A percentile compares a stretch with the other conserved stretches of the same genome.
Evolutionary conservation across 2,113 vertebrate species (phyloP).

Genomic region (Neofelis nebulosa): DNA sequence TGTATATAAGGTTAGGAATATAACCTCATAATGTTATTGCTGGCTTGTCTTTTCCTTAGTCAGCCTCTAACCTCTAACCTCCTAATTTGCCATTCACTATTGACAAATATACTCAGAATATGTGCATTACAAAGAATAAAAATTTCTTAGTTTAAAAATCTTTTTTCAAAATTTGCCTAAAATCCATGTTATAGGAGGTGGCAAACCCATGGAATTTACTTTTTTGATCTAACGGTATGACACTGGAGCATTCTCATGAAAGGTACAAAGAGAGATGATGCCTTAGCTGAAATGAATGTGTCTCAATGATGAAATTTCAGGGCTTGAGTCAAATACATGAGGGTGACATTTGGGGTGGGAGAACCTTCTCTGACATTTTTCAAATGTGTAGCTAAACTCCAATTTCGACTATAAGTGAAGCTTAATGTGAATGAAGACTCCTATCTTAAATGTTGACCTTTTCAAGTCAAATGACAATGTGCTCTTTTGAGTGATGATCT

Average conservation of each 20-base stretch:
- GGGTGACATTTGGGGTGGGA: not conserved
- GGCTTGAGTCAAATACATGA: not conserved
- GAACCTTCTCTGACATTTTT: slow-evolving; percentile 58
- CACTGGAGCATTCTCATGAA: not conserved
- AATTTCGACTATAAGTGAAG: not conserved
- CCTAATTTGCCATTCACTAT: not conserved
- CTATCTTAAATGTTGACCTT: slow-evolving; percentile 56
- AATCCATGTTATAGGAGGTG: not conserved
- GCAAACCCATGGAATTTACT: not conserved
- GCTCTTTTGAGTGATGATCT: slow-evolving; percentile 53
- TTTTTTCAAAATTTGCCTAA: not conserved
- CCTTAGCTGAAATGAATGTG: not conserved
- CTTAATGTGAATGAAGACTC: slow-evolving; percentile 34
- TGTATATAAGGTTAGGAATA: not conserved
- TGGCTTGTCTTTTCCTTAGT: not conserved
- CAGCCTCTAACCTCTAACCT: not conserved
- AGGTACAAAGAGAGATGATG: not conserved
- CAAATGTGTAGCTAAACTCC: not conserved
- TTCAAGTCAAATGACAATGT: slow-evolving; percentile 64
- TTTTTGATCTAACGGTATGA: not conserved
- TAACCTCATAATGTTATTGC: not conserved
- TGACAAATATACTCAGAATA: not conserved
- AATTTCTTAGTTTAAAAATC: not conserved
- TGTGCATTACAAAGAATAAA: not conserved
- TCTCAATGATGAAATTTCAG: not conserved